A percentile compares a stretch with the other conserved stretches of the same genome.
Conservation (phyloP, 2,797 vertebrate genomes). For the Onychomys torridus region DNA sequence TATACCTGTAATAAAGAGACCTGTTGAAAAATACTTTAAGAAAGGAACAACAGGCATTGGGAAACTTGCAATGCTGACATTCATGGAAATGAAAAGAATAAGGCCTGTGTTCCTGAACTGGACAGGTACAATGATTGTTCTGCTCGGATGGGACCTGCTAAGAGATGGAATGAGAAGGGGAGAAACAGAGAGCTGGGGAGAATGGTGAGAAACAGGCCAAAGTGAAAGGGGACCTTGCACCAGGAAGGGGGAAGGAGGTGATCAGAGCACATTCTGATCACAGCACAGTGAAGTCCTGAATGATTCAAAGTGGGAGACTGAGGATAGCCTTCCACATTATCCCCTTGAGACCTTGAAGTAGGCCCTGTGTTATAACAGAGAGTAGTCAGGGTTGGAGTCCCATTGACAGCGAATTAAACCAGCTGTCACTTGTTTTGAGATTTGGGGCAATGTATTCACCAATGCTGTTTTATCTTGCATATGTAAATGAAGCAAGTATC, state of each 20-base stretch:
- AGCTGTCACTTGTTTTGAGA: background rate
- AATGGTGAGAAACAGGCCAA: background rate
- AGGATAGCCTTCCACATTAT: too few species aligned
- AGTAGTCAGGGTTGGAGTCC: background rate
- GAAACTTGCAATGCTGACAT: background rate
- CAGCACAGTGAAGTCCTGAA: too few species aligned
- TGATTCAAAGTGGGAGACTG: background rate
- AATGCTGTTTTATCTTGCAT: background rate
- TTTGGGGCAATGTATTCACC: background rate
- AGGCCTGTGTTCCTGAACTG: background rate
- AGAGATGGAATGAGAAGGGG: background rate
- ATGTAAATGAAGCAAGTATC: background rate
- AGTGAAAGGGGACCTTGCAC: fast-evolving
- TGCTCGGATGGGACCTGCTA: background rate
- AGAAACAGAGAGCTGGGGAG: background rate
- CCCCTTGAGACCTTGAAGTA: background rate
- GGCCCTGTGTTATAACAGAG: background rate
- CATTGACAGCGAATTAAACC: slow-evolving; percentile 42
- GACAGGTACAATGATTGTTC: fast-evolving
- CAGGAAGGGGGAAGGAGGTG: background rate
- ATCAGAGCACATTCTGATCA: background rate
- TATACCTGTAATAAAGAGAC: background rate
- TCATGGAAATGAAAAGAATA: background rate
- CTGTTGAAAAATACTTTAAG: background rate
- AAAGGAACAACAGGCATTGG: background rate